phyloP scores from a whole-genome alignment of 2,113 vertebrate genomes.

The Labeo catla region DNA sequence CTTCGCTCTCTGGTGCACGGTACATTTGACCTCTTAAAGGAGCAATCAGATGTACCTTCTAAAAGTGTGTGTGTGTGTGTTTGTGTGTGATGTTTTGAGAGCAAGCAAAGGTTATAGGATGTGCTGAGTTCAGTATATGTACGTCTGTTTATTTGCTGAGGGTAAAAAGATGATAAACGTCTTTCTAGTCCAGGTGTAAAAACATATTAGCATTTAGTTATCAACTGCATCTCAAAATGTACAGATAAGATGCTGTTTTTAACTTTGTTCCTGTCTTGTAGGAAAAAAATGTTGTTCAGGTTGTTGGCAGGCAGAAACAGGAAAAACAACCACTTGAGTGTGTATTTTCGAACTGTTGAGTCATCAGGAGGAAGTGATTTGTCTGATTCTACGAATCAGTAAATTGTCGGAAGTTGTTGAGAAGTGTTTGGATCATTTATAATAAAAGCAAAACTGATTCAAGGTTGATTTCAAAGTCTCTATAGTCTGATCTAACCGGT shows the following conservation, averaged over 20 bases:
- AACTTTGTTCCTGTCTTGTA: background rate
- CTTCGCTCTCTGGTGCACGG: slow-evolving; percentile 38
- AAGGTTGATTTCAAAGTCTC: background rate
- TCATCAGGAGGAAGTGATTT: slow-evolving; percentile 11
- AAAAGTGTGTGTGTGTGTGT: background rate
- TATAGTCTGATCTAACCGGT: background rate
- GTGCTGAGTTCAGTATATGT: background rate
- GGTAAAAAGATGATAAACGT: background rate
- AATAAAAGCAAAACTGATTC: background rate
- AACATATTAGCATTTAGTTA: background rate
- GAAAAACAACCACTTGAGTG: slow-evolving; percentile 13
- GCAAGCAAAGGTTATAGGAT: background rate
- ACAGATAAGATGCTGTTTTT: background rate
- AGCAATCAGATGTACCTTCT: slow-evolving; percentile 28
- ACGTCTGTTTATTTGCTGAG: background rate
- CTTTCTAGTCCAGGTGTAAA: background rate
- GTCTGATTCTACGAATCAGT: background rate
- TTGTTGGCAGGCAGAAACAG: slow-evolving; percentile 20
- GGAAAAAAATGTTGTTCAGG: background rate
- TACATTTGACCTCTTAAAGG: slow-evolving; percentile 57
- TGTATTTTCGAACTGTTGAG: slow-evolving; percentile 11
- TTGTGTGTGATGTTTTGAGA: slow-evolving; percentile 1
- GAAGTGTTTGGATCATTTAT: background rate
- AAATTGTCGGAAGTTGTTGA: slow-evolving; percentile 11
- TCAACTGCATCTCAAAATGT: background rate